These are phyloP conservation scores for Cryptotis parvus DNA, from an alignment of 2,113 vertebrate species.

Conservation along the genomic window DNA sequence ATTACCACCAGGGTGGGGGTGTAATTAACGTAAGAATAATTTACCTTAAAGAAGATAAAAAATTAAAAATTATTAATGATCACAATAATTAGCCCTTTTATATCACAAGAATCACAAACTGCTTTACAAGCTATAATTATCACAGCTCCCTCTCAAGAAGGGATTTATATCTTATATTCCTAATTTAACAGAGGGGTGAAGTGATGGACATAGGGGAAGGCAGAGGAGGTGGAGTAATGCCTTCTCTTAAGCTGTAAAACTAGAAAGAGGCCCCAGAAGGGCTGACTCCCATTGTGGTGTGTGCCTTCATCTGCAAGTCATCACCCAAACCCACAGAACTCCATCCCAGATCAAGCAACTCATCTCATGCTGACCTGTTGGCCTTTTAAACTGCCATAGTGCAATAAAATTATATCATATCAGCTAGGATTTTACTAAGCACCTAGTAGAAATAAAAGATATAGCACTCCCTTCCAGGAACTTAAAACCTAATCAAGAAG, in stretches of 20 bases:
- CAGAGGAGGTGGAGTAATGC: background rate
- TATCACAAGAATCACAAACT: constrained; percentile 78
- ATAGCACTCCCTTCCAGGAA: constrained; percentile 44
- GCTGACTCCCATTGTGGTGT: constrained; percentile 18
- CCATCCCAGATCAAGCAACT: constrained; percentile 2
- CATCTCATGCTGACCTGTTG: constrained; percentile 48
- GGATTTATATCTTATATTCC: constrained; percentile 73
- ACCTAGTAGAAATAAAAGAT: constrained; percentile 38
- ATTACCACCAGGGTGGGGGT: constrained; percentile 79
- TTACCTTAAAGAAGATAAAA: constrained; percentile 82
- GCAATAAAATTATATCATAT: constrained; percentile 59
- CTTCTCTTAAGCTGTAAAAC: constrained; percentile 50
- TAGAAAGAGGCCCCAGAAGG: constrained; percentile 53
- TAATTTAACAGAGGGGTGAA: constrained; percentile 67
- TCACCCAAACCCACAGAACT: constrained; percentile 9
- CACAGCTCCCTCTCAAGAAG: constrained; percentile 74
- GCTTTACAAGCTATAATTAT: constrained; percentile 81
- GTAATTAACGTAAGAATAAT: constrained; percentile 79
- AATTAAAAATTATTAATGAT: constrained; percentile 83
- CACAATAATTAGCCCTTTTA: constrained; percentile 78
- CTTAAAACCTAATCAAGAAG: constrained; percentile 60
- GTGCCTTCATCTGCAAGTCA: background rate
- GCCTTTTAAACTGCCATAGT: constrained; percentile 49
- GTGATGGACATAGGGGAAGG: constrained; percentile 20
- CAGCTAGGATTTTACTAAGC: constrained; percentile 66